Evolutionary conservation across 92 coral and sea anemone genomes (phyloP).

Genomic region (Montipora capitata): DNA sequence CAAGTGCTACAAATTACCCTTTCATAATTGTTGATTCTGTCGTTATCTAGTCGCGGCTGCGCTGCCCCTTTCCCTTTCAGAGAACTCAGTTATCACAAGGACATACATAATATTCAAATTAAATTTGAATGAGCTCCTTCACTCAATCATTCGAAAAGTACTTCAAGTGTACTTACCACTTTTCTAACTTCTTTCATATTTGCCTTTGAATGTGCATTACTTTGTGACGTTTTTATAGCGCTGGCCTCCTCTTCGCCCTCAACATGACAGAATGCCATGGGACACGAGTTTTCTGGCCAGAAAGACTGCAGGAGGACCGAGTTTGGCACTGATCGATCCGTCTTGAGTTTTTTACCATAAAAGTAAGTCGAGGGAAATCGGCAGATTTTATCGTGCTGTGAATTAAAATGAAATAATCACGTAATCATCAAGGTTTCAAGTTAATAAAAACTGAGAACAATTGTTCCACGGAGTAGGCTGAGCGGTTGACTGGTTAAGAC

Average conservation of each 20-base stretch:
- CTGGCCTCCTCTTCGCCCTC: conserved; percentile 81
- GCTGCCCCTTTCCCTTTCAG: no score
- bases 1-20: no score
- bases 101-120: no score
- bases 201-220: conserved; percentile 83
- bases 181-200: conserved; percentile 80
- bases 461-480: no score
- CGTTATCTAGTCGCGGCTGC: no score
- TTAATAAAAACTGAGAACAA: no score
- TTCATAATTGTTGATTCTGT: no score
- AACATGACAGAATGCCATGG: conserved; percentile 83
- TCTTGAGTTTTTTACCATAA: conserved; percentile 68
- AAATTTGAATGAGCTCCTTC: no score
- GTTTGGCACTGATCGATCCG: conserved; percentile 59
- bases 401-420: not conserved
- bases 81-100: no score
- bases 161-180: conserved; percentile 63
- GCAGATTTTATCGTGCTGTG: conserved; percentile 84
- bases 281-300: conserved; percentile 73
- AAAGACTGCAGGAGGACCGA: conserved; percentile 48
- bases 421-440: no score
- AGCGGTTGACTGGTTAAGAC: no score
- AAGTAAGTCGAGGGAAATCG: conserved; percentile 83
- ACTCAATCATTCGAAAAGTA: no score
- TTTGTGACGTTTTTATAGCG: conserved; percentile 76